These are phyloP conservation scores for Arctia plantaginis DNA, from an alignment of 2,888 invertebrate species.

Conservation along the genomic window DNA sequence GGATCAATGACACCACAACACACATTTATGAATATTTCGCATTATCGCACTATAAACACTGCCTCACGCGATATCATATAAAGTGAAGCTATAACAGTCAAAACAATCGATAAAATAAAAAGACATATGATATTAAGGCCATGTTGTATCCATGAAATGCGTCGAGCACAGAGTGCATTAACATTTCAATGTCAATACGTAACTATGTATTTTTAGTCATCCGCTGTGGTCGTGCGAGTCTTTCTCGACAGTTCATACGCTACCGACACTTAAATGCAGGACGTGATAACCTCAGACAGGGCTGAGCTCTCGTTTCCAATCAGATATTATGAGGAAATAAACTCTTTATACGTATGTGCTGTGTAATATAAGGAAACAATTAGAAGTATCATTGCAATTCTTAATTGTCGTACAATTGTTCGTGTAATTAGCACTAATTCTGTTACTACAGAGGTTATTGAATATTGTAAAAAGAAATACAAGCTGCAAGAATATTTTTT, in stretches of 20 bases:
- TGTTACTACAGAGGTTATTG: slow-evolving; percentile 65
- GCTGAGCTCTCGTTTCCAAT: slow-evolving; percentile 51
- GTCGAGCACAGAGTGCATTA: slow-evolving; percentile 82
- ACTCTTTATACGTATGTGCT: slow-evolving; percentile 40
- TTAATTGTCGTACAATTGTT: slow-evolving; percentile 67
- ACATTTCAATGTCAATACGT: slow-evolving; percentile 86
- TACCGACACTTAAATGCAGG: slow-evolving; percentile 49
- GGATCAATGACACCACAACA: slow-evolving; percentile 68
- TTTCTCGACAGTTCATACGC: slow-evolving; percentile 64
- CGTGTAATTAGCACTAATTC: slow-evolving; percentile 67
- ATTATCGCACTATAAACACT: slow-evolving; percentile 68
- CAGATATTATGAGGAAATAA: slow-evolving; percentile 49
- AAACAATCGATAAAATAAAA: slow-evolving; percentile 78
- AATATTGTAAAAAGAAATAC: slow-evolving; percentile 44
- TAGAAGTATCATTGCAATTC: slow-evolving; percentile 72
- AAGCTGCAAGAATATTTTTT: slow-evolving; percentile 32
- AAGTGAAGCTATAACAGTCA: slow-evolving; percentile 72
- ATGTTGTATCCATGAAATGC: slow-evolving; percentile 74
- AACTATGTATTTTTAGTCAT: slow-evolving; percentile 83
- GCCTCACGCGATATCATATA: slow-evolving; percentile 60
- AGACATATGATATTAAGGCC: slow-evolving; percentile 54
- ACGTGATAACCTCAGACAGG: slow-evolving; percentile 50
- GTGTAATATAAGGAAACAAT: slow-evolving; percentile 70
- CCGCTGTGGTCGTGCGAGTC: slow-evolving; percentile 72
- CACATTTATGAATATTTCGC: slow-evolving; percentile 65